phyloP scores from a whole-genome alignment of 2,888 invertebrate species.

The Rhagophthalmus giganteus region DNA sequence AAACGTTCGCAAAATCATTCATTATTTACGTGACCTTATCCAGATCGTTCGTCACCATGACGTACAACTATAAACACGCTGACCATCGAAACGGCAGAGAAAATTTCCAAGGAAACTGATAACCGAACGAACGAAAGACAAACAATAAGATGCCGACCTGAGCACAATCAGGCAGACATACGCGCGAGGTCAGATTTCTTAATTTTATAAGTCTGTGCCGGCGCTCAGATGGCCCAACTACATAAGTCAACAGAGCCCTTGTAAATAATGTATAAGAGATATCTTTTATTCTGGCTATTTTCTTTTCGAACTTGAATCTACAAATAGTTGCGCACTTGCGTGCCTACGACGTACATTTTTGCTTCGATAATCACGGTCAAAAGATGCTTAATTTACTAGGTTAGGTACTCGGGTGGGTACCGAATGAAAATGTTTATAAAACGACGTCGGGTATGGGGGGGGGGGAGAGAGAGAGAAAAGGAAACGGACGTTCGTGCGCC shows the following conservation, averaged over 20 bases:
- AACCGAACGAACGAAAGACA: conserved; percentile 9
- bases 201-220: conserved; percentile 13
- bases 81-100: not conserved
- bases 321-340: conserved; percentile 23
- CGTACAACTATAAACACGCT: conserved; percentile 3
- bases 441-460: no score
- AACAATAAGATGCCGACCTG: conserved; percentile 2
- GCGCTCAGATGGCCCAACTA: conserved; percentile 9
- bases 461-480: no score
- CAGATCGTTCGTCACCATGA: conserved; percentile 18
- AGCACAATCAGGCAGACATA: conserved; percentile 6
- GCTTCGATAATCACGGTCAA: no score
- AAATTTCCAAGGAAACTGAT: conserved; percentile 1
- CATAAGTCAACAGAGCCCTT: no score
- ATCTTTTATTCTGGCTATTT: conserved; percentile 18
- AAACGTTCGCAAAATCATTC: conserved; percentile 42
- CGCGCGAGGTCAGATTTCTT: conserved; percentile 2
- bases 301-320: conserved; percentile 20
- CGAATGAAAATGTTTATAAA: no score
- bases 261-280: conserved; percentile 31
- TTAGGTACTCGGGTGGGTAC: no score
- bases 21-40: conserved; percentile 44
- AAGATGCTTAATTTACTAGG: no score
- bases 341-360: no score
- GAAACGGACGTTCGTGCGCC: no score